Conservation (phyloP, 2,113 vertebrate species). For the Macquaria australasica region DNA sequence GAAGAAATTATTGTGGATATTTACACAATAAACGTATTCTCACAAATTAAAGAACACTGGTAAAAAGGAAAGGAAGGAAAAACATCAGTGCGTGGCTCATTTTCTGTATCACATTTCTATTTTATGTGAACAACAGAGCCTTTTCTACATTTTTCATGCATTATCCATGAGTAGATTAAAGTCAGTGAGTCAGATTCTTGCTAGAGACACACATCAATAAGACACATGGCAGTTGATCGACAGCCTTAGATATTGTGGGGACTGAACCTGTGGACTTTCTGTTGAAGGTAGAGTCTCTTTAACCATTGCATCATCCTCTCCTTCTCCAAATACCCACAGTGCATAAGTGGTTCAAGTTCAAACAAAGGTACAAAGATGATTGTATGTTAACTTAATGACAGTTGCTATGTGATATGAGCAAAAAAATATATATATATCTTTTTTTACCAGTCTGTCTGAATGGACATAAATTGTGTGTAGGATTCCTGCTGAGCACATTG, state of each 20-base stretch:
- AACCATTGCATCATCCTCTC: slow-evolving; percentile 23
- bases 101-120: slow-evolving; percentile 15
- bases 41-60: slow-evolving; percentile 17
- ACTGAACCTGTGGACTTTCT: slow-evolving; percentile 20
- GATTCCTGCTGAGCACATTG: slow-evolving; percentile 42
- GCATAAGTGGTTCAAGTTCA: neutral
- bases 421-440: neutral
- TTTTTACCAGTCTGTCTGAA: neutral
- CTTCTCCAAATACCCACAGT: neutral
- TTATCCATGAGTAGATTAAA: slow-evolving; percentile 43
- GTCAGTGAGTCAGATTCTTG: slow-evolving; percentile 7
- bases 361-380: neutral
- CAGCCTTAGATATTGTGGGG: slow-evolving; percentile 18
- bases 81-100: neutral
- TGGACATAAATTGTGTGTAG: slow-evolving; percentile 23
- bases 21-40: slow-evolving; percentile 7
- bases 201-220: slow-evolving; percentile 34
- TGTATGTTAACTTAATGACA: neutral
- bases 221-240: slow-evolving; percentile 15
- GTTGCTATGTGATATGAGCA: neutral
- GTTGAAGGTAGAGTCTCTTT: neutral
- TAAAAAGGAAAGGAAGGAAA: neutral
- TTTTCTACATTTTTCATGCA: slow-evolving; percentile 21
- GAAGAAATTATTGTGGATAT: slow-evolving; percentile 14
- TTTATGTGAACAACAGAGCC: slow-evolving; percentile 19